Percentiles rank a stretch among this genome's conserved stretches.
Conservation (phyloP, 2,797 vertebrate genomes). For the Enteromius trimaculatus region DNA sequence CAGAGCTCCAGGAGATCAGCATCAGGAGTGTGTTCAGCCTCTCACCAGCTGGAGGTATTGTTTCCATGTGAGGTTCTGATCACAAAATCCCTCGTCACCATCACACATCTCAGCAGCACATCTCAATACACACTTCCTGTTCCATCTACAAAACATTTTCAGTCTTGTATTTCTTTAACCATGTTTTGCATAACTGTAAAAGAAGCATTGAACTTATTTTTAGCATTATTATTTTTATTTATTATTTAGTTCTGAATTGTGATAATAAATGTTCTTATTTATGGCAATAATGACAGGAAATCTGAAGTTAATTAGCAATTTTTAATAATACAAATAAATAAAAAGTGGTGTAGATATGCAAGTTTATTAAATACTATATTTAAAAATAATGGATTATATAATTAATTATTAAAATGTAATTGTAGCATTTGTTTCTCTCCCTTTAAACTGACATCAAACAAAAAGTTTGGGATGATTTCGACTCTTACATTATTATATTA, state of each 20-base stretch:
- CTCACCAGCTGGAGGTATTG: no score
- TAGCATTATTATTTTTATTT: background rate
- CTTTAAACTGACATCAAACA: no score
- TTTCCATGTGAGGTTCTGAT: no score
- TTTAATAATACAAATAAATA: background rate
- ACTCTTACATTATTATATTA: background rate
- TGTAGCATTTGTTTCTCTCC: background rate
- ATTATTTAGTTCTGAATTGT: no score
- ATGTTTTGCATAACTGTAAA: no score
- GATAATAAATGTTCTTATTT: background rate
- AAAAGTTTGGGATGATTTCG: background rate
- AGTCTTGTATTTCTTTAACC: background rate
- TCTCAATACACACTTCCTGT: no score
- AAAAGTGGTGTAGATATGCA: background rate
- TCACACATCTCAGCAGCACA: no score
- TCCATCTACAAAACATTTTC: background rate
- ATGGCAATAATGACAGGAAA: background rate
- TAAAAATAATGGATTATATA: background rate
- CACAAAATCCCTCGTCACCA: no score
- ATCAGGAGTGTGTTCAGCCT: no score
- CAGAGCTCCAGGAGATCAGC: conserved; percentile 13
- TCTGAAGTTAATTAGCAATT: background rate
- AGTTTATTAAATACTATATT: background rate
- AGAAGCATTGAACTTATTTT: background rate
- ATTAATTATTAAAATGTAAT: background rate